phyloP scores from a whole-genome alignment of 2,113 vertebrate genomes.

The Amblyornis subalaris region DNA sequence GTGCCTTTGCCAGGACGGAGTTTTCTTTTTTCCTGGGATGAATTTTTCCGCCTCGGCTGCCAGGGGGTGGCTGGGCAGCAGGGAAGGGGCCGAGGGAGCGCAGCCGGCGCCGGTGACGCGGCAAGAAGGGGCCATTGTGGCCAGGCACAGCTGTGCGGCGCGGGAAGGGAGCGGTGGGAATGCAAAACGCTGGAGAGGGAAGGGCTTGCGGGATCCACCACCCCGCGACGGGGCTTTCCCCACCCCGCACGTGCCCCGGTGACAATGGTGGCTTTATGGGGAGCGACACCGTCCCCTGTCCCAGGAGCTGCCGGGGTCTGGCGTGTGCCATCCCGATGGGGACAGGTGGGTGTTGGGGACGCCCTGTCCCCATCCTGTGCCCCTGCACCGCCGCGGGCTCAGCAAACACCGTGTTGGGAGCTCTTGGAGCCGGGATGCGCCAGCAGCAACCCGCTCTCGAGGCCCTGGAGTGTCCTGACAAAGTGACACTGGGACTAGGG shows the following conservation, averaged over 20 bases:
- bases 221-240: background rate
- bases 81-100: background rate
- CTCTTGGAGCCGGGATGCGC: background rate
- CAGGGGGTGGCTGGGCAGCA: background rate
- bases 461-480: background rate
- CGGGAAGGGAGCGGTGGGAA: background rate
- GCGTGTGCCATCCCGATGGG: accelerated
- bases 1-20: background rate
- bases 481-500: accelerated
- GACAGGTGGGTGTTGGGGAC: background rate
- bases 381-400: background rate
- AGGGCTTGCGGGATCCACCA: background rate
- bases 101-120: background rate
- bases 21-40: background rate
- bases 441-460: background rate
- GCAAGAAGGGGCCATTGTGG: constrained; percentile 63
- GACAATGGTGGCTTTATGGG: background rate
- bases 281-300: accelerated
- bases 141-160: background rate
- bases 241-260: background rate
- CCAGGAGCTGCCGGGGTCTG: background rate
- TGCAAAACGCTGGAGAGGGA: background rate
- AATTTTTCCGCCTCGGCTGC: background rate
- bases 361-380: background rate
- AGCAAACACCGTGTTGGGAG: accelerated